Evolutionary conservation across 2,888 invertebrate genomes (phyloP).

Genomic region (Pinctada fucata): DNA sequence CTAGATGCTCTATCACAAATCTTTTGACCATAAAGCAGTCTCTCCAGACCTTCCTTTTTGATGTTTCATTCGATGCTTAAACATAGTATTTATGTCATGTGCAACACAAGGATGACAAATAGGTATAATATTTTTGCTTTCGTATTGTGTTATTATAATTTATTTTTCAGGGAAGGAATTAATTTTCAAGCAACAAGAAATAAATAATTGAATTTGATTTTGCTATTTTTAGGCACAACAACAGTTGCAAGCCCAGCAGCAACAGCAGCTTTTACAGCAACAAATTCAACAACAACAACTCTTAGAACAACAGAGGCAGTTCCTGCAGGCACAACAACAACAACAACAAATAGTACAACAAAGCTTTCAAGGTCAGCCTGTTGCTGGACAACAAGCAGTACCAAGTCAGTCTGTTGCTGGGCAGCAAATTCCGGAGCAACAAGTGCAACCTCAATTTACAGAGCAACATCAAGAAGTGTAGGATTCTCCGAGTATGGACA

Average conservation of each 20-base stretch:
- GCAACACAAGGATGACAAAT: no score
- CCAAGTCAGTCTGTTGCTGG: slow-evolving; percentile 16
- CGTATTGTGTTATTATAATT: no score
- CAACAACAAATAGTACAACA: slow-evolving; percentile 45
- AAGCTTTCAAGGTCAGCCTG: slow-evolving; percentile 14
- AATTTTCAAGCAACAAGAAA: no score
- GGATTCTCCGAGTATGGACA: no score
- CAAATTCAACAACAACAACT: slow-evolving; percentile 42
- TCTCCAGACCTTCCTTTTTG: no score
- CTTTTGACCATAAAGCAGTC: no score
- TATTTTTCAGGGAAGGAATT: no score
- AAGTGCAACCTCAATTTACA: slow-evolving; percentile 5
- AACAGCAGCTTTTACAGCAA: slow-evolving; percentile 43
- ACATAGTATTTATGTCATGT: no score
- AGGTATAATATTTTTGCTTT: no score
- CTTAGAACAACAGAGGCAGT: slow-evolving; percentile 50
- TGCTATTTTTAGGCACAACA: slow-evolving; percentile 33
- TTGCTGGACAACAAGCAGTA: slow-evolving; percentile 47
- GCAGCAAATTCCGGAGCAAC: slow-evolving; percentile 20
- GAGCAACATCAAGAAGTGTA: slow-evolving; percentile 27
- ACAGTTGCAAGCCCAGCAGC: slow-evolving; percentile 45
- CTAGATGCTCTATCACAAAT: no score
- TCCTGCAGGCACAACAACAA: slow-evolving; percentile 47
- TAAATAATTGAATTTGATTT: no score
- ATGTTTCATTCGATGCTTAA: no score